Base-by-base conservation (phyloP, 2,113 vertebrate genomes). In the Sterna hirundo region DNA sequence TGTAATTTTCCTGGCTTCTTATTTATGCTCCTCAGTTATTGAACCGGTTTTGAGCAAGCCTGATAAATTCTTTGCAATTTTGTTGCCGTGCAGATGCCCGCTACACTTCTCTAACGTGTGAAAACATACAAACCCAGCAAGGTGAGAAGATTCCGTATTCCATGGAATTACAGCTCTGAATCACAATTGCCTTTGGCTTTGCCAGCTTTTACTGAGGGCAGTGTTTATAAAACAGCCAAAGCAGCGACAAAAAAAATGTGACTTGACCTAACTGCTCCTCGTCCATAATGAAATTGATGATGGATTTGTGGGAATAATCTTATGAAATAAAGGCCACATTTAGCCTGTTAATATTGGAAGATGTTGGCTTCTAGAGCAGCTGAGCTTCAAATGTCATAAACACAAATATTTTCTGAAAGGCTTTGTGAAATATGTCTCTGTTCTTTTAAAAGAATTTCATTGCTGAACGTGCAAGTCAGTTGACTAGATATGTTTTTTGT, bases 1-100 rank as follows among this genome's bases (percentile, higher is more conserved):
- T 68, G 10, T 69, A 64, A 70, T 96, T 94, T 86, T 71, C 26
- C 36, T 86, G 69, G 22, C 26, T 88, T 93, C 84, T 88, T 94
- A 34, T 82, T 96, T 87, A n/a, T 9, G 2, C 8, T 64, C 2
- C 44, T 72, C 12, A 36, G 32, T 44, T 75, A 64, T 32, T 16
- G 58, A 91, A 75, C 10, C 0, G 4, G 4, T 54, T 90, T 86
- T 69, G 27, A 83, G 47, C 0, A 0, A 66, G 11, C 34, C 14
- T 68, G 26, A 27, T 44, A 51, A 91, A 62, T 52, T 29, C 6
- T 66, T 71, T 0, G 0, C 51, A 62, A 65, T 55, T 74, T 88
- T 81, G 23, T 75, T 93, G 77, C 32, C 75, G 4, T 68, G 25
- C 18, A 81, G 38, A 54, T 2, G 6, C 26, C 15, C 52, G 47